Evolutionary conservation across 92 coral and sea anemone genomes (phyloP).

Genomic region (Zoanthus sociatus): DNA sequence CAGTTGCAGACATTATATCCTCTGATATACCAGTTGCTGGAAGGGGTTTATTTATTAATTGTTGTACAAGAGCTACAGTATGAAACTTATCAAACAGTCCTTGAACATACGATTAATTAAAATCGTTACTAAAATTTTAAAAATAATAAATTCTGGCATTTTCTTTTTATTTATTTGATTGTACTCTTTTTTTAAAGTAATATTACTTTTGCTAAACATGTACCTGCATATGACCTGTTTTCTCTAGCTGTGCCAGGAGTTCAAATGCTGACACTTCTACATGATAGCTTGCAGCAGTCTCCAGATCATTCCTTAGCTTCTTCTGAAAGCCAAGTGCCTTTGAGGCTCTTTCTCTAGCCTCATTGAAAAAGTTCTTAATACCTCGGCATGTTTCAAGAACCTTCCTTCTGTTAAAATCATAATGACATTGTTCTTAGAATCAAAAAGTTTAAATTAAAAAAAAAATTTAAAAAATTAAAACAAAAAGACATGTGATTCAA

Average conservation of each 20-base stretch:
- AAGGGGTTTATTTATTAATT: too few relatives aligned
- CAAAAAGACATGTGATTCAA: too few relatives aligned
- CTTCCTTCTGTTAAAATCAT: slow-evolving; percentile 71
- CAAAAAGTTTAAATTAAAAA: background rate
- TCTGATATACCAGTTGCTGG: too few relatives aligned
- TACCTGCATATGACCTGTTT: slow-evolving; percentile 88
- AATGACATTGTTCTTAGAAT: background rate
- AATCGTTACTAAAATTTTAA: too few relatives aligned
- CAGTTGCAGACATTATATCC: too few relatives aligned
- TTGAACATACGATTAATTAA: too few relatives aligned
- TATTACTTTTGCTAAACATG: background rate
- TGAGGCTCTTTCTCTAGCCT: slow-evolving; percentile 92
- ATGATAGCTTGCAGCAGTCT: slow-evolving; percentile 91
- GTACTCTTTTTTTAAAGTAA: background rate
- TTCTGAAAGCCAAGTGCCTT: slow-evolving; percentile 95
- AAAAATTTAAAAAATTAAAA: too few relatives aligned
- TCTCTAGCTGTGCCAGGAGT: slow-evolving; percentile 76
- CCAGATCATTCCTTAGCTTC: slow-evolving; percentile 86
- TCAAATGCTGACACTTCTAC: slow-evolving; percentile 73
- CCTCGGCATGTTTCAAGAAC: slow-evolving; percentile 93
- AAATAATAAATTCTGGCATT: too few relatives aligned
- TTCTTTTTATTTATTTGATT: too few relatives aligned
- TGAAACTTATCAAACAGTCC: too few relatives aligned
- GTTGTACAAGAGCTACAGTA: too few relatives aligned
- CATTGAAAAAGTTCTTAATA: slow-evolving; percentile 86